Evolutionary conservation across 2,888 invertebrate species (phyloP).

Genomic region (Apantesis nais): DNA sequence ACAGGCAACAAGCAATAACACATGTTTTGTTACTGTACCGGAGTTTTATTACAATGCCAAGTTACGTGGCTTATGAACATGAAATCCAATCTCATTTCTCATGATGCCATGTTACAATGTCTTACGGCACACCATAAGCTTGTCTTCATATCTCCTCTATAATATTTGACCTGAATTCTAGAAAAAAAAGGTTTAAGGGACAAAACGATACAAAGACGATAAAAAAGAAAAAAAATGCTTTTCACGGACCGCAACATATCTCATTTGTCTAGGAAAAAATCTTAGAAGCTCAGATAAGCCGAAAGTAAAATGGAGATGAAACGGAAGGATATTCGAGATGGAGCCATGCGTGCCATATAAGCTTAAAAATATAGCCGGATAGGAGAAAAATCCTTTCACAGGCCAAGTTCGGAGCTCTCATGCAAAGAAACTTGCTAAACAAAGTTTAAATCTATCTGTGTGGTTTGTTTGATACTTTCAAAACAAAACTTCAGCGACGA

Average conservation of each 20-base stretch:
- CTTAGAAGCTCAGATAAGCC: constrained; percentile 67
- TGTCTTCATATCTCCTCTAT: constrained; percentile 38
- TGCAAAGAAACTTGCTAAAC: constrained; percentile 53
- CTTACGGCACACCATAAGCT: constrained; percentile 28
- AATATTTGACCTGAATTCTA: constrained; percentile 42
- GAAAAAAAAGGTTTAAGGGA: constrained; percentile 38
- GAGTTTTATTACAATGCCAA: constrained; percentile 62
- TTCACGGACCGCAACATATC: constrained; percentile 53
- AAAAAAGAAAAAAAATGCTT: constrained; percentile 55
- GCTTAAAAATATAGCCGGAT: constrained; percentile 72
- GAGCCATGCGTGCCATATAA: constrained; percentile 61
- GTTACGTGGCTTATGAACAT: constrained; percentile 53
- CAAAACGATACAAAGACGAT: constrained; percentile 48
- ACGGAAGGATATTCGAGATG: constrained; percentile 70
- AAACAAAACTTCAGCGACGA: constrained; percentile 35
- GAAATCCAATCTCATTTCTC: constrained; percentile 56
- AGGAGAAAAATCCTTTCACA: constrained; percentile 53
- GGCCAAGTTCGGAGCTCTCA: constrained; percentile 41
- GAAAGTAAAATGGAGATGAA: constrained; percentile 78
- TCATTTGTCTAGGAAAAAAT: constrained; percentile 69
- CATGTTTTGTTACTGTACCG: constrained; percentile 55
- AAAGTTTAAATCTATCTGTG: constrained; percentile 31
- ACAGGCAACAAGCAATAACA: constrained; percentile 63
- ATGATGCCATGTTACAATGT: constrained; percentile 32
- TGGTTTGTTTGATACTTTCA: constrained; percentile 40